Conservation (phyloP, 2,888 invertebrate species). For the Dynastes tityus region DNA sequence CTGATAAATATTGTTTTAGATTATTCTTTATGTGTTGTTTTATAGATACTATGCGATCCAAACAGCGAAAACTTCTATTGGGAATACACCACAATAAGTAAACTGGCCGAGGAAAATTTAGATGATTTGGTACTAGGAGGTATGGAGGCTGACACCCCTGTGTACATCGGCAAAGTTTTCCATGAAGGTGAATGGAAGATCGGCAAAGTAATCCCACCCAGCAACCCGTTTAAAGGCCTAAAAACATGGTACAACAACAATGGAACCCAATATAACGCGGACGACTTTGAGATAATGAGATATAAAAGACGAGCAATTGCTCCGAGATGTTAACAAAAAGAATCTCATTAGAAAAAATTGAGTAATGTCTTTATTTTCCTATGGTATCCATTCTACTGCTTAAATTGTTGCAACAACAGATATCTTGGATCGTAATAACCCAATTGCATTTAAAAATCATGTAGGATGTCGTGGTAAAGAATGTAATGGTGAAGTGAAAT, state of each 20-base stretch:
- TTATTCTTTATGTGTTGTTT: background rate
- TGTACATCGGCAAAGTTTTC: constrained; percentile 1
- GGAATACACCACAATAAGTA: background rate
- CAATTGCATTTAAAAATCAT: background rate
- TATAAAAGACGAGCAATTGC: background rate
- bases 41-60: constrained; percentile 1
- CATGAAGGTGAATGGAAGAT: constrained; percentile 25
- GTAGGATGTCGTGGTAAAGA: background rate
- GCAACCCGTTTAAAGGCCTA: background rate
- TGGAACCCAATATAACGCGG: background rate
- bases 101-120: background rate
- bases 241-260: constrained; percentile 1
- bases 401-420: too few species aligned
- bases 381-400: too few species aligned
- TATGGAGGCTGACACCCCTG: background rate
- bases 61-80: constrained; percentile 14
- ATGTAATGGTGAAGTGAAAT: too few species aligned
- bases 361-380: too few species aligned
- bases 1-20: background rate
- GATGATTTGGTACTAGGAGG: background rate
- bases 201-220: constrained; percentile 12
- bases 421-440: background rate
- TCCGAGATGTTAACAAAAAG: background rate
- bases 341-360: too few species aligned
- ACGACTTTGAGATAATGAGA: constrained; percentile 10